These are phyloP conservation scores for Trematomus loennbergii DNA, from an alignment of 2,113 vertebrate species.

Conservation along the genomic window DNA sequence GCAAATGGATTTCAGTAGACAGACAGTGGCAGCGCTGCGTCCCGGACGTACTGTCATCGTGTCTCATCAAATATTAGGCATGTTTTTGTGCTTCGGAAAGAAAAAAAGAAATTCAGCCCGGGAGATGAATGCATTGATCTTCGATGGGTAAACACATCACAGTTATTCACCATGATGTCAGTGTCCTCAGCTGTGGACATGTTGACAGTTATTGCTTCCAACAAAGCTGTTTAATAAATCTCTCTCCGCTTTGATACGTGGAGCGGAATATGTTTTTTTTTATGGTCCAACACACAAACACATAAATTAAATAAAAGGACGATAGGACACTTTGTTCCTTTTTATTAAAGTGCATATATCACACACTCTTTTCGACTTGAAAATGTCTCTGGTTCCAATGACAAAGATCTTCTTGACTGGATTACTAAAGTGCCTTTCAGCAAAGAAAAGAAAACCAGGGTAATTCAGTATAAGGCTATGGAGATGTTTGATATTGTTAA, in stretches of 20 bases:
- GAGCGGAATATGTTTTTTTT: constrained; percentile 24
- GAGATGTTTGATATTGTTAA: no score
- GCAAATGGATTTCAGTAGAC: constrained; percentile 45
- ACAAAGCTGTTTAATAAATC: constrained; percentile 53
- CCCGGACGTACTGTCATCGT: constrained; percentile 41
- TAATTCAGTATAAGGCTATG: not conserved
- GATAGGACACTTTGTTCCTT: not conserved
- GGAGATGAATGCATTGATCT: constrained; percentile 60
- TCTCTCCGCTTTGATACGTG: constrained; percentile 10
- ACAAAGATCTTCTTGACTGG: not conserved
- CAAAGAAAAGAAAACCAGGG: not conserved
- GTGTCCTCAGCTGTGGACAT: constrained; percentile 6
- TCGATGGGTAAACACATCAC: constrained; percentile 62
- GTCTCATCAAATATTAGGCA: constrained; percentile 62
- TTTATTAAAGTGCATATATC: not conserved
- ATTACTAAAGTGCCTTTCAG: not conserved
- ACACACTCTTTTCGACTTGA: not conserved
- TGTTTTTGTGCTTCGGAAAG: constrained; percentile 47
- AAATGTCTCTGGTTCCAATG: not conserved
- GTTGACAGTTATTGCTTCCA: constrained; percentile 54
- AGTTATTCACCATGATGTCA: constrained; percentile 44
- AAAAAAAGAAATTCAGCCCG: constrained; percentile 1
- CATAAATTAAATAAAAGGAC: constrained; percentile 8
- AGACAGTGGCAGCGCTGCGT: constrained; percentile 35
- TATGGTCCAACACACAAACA: not conserved